Percentiles rank a stretch among this genome's conserved stretches.
Evolutionary conservation across 2,113 vertebrate species (phyloP).

Genomic region (Epinephelus lanceolatus): DNA sequence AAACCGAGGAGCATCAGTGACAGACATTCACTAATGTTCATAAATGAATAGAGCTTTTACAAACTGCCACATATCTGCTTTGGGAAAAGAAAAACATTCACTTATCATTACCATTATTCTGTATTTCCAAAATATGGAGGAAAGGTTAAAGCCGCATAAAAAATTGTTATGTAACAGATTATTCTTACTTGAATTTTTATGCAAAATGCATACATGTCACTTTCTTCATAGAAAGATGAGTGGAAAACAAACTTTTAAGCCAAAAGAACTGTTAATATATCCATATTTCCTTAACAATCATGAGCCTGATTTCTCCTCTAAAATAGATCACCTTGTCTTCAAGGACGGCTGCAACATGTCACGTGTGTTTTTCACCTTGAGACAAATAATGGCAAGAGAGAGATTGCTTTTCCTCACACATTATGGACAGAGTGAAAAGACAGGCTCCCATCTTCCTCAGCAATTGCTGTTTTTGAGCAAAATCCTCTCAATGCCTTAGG

Average conservation of each 20-base stretch:
- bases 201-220: neutral
- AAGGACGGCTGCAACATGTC: neutral
- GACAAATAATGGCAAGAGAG: neutral
- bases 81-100: neutral
- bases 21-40: conserved; percentile 11
- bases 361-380: neutral
- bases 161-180: neutral
- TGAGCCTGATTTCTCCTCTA: neutral
- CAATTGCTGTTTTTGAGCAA: neutral
- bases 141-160: neutral
- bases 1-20: conserved; percentile 23
- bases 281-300: neutral
- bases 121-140: neutral
- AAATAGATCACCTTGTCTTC: neutral
- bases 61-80: neutral
- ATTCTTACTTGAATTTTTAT: no score
- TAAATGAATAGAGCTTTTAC: conserved; percentile 39
- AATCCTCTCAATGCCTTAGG: neutral
- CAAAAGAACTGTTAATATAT: neutral
- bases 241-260: neutral
- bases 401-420: neutral
- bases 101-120: neutral
- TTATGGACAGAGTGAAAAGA: neutral
- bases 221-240: neutral
- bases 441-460: no score